A percentile compares a stretch with the other conserved stretches of the same genome.
These are phyloP conservation scores for Myotis lucifugus DNA, from an alignment of 2,113 vertebrate species.

Conservation along the genomic window DNA sequence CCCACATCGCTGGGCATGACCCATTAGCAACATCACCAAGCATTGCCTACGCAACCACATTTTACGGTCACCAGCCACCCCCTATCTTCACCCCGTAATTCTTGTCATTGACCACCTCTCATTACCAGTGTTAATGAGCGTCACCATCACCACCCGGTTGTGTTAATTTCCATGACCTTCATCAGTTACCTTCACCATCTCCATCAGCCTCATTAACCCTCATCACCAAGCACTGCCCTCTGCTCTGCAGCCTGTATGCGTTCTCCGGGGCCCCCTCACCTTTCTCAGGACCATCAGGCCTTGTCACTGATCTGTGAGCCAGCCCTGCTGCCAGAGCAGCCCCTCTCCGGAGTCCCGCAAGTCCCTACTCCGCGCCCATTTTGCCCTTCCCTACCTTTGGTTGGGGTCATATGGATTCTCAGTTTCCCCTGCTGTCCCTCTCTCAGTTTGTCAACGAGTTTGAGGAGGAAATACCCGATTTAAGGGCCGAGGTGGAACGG, in stretches of 20 bases:
- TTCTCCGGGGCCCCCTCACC: accelerated
- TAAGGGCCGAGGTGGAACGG: constrained; percentile 48
- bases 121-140: background rate
- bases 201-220: background rate
- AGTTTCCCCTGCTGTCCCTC: background rate
- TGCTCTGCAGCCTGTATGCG: background rate
- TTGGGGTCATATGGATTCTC: background rate
- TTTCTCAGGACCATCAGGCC: no score
- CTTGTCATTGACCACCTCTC: background rate
- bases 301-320: background rate
- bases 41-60: background rate
- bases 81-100: background rate
- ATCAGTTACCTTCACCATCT: no score
- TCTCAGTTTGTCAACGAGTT: constrained; percentile 58
- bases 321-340: background rate
- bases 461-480: constrained; percentile 9
- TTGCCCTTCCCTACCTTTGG: background rate
- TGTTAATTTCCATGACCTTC: background rate
- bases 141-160: background rate
- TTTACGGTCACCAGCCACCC: background rate
- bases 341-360: background rate
- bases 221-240: background rate
- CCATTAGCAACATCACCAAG: background rate
- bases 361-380: background rate
- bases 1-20: background rate